Percentiles rank a stretch among this genome's conserved stretches.
Evolutionary conservation across 2,888 invertebrate species (phyloP).

Genomic region (Cantharis flavilabris): DNA sequence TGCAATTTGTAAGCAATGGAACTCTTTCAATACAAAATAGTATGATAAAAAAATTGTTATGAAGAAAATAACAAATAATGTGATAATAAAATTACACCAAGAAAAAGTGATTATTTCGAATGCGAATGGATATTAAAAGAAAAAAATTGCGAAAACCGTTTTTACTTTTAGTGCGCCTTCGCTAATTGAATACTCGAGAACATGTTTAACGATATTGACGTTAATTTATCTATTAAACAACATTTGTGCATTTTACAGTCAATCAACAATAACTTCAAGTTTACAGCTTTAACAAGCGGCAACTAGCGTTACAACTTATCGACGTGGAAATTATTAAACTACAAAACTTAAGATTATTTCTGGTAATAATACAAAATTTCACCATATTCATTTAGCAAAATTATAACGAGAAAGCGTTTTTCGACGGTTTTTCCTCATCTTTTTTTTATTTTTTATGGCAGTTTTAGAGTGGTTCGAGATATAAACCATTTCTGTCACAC

Average conservation of each 20-base stretch:
- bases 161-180: background rate
- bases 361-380: background rate
- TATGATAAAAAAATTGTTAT: background rate
- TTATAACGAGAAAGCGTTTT: background rate
- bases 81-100: background rate
- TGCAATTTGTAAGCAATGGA: background rate
- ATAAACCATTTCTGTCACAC: background rate
- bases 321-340: background rate
- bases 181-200: background rate
- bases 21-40: background rate
- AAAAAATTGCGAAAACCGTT: no score
- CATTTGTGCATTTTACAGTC: background rate
- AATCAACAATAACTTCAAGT: background rate
- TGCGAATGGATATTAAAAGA: no score
- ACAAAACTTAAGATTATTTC: background rate
- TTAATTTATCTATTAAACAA: background rate
- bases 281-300: background rate
- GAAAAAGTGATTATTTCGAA: background rate
- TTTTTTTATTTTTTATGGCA: background rate
- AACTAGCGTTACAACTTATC: background rate
- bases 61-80: background rate
- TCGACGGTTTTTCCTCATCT: background rate
- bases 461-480: background rate
- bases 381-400: background rate
- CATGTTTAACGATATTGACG: background rate